Evolutionary conservation across 2,113 vertebrate species (phyloP), one percentile per base, ranked within the genome.

Genomic region (Hippolais icterina): DNA sequence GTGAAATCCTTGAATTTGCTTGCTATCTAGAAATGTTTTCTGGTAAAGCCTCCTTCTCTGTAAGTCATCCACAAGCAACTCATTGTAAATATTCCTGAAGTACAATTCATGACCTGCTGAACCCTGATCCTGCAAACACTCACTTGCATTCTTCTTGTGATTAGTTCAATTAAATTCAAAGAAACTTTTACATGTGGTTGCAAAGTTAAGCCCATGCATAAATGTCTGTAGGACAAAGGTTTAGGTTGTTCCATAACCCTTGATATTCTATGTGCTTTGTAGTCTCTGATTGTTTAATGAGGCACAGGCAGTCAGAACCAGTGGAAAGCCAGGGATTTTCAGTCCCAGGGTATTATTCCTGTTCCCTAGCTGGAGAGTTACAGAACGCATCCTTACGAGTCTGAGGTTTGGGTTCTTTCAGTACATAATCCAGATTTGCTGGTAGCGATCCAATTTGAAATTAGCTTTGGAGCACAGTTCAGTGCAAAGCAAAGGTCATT

Each of bases 91-190:
- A 83, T 82, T 87, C 20, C 64, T 87, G 37, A 90, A 92, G 46
- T 70, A 64, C 56, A 89, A 49, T 87, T 74, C 47, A 49, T 87
- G 93, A 87, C 76, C 83, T 71, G 18, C 33, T 81, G 80, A 94
- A 90, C 86, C 56, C 29, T 84, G 27, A 92, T 89, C 60, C 72
- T 92, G 64, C 56, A 64, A 89, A 81, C 60, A 52, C 54, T 93
- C 92, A 93, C 46, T 35, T 35, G 1, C 83, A 91, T 97, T 95
- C 87, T 94, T 94, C 69, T 42, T 91, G 87, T 89, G 69, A 92
- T 87, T 87, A 91, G 47, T 61, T 64, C 69, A 71, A 41, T 92
- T 95, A 94, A 95, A 94, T 89, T 94, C 80, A 91, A 92, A 92
- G 69, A 25, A 71, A 52, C 27, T 41, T 94, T 84, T 82, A 75